These are phyloP conservation scores for Chymomyza fuscimana DNA, from an alignment of 2,888 invertebrate species.

Conservation along the genomic window DNA sequence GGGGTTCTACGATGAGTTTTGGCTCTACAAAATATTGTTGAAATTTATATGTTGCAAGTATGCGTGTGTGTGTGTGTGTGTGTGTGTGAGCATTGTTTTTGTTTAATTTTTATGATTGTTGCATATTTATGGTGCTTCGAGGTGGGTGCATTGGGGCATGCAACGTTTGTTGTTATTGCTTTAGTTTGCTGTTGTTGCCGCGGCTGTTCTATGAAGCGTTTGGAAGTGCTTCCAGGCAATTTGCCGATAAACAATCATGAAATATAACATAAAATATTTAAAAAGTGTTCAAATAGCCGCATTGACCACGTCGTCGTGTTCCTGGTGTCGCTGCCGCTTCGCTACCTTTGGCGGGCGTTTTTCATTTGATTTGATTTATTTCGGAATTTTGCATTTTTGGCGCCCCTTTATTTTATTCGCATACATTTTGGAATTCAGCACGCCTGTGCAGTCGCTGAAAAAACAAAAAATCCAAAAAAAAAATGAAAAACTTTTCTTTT, in stretches of 20 bases:
- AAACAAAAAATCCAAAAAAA: background rate
- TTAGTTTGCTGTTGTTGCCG: background rate
- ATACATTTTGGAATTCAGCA: background rate
- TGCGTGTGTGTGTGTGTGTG: background rate
- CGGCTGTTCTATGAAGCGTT: constrained; percentile 67
- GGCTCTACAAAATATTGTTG: constrained; percentile 3
- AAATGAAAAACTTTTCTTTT: background rate
- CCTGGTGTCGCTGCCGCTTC: constrained; percentile 76
- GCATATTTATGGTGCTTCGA: constrained; percentile 58
- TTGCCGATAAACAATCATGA: constrained; percentile 74
- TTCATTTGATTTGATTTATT: constrained; percentile 73
- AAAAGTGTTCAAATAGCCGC: constrained; percentile 58
- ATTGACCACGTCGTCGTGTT: background rate
- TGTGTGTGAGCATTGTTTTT: constrained; percentile 30
- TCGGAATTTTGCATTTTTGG: constrained; percentile 67
- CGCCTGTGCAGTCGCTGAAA: background rate
- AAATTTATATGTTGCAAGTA: constrained; percentile 1
- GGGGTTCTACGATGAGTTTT: background rate
- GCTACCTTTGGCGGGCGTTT: constrained; percentile 65
- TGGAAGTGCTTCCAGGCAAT: constrained; percentile 78
- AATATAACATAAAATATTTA: constrained; percentile 73
- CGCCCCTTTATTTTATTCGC: constrained; percentile 9
- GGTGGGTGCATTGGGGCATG: constrained; percentile 34
- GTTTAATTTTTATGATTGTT: constrained; percentile 39
- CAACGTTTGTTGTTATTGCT: constrained; percentile 3